Evolutionary conservation across 64 coral and sea anemone species (phyloP).

Genomic region (Platygyra sinensis): DNA sequence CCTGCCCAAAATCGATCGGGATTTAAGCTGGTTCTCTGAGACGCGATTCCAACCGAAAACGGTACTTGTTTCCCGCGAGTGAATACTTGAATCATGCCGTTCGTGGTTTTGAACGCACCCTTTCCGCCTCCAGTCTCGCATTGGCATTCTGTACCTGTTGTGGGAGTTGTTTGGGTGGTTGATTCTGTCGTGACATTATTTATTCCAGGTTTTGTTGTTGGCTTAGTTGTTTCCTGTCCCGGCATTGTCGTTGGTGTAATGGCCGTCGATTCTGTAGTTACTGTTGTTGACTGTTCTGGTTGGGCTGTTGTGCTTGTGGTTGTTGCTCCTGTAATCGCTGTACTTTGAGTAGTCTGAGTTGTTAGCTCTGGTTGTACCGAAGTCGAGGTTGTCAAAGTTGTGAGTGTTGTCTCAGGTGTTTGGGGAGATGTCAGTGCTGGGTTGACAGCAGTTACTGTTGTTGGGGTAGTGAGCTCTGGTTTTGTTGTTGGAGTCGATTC

Average conservation of each 20-base stretch:
- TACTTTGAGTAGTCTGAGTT: not conserved
- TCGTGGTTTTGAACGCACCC: slow-evolving; percentile 16
- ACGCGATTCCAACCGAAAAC: not conserved
- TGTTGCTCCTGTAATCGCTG: not conserved
- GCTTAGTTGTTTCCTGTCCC: slow-evolving; percentile 1
- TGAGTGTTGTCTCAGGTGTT: not conserved
- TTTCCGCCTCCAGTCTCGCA: not conserved
- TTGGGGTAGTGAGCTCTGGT: not conserved
- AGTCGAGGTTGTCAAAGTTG: not conserved
- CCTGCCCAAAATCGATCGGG: not conserved
- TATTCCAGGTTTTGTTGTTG: not conserved
- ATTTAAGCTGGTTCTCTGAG: not conserved
- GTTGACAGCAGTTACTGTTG: not conserved
- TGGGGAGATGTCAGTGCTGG: not conserved
- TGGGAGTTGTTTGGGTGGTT: not conserved
- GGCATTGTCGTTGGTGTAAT: not conserved
- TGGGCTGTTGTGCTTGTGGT: not conserved
- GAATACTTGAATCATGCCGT: slow-evolving; percentile 5
- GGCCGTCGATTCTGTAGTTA: not conserved
- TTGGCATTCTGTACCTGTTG: slow-evolving; percentile 12
- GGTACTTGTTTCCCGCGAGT: not conserved
- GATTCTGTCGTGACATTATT: not conserved
- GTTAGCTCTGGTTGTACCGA: not conserved
- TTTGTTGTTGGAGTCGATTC: not conserved
- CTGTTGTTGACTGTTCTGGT: not conserved